Conservation (phyloP, 2,888 invertebrate genomes). For the Stenotaenia linearis region DNA sequence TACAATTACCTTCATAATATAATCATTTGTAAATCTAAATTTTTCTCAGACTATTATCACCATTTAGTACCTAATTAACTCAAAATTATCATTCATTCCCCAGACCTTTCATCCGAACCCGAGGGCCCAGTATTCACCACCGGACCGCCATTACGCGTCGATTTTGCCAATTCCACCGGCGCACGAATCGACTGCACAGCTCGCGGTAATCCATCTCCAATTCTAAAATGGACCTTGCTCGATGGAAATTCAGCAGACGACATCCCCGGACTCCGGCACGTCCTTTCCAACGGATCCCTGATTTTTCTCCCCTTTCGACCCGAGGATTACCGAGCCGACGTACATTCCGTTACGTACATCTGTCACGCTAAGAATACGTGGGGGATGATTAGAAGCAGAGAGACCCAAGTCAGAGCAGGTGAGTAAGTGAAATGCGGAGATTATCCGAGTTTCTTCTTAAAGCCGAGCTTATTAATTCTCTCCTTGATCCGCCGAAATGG, state of each 20-base stretch:
- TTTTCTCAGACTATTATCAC: too few species aligned
- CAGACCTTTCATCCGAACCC: not conserved
- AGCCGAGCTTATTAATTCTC: not conserved
- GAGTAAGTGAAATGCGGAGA: not conserved
- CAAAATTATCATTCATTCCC: too few species aligned
- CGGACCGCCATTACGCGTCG: conserved; percentile 38
- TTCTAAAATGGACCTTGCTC: conserved; percentile 40
- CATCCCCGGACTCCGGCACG: conserved; percentile 41
- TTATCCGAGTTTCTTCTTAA: not conserved
- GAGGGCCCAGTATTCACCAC: conserved; percentile 30
- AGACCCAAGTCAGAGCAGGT: conserved; percentile 41
- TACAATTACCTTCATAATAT: too few species aligned
- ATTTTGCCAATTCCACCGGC: conserved; percentile 44
- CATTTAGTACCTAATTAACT: too few species aligned
- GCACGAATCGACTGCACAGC: conserved; percentile 43
- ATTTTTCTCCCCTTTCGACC: conserved; percentile 40
- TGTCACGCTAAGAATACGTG: conserved; percentile 40
- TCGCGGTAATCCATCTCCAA: conserved; percentile 42
- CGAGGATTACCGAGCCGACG: conserved; percentile 39
- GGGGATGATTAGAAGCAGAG: conserved; percentile 40
- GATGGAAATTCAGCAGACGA: conserved; percentile 42
- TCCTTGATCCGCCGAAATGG: not conserved
- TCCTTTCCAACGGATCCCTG: conserved; percentile 41
- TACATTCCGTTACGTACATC: conserved; percentile 41
- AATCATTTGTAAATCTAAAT: too few species aligned